Base-by-base conservation (phyloP, 1,140 invertebrate species). In the Hycleus cichorii region DNA sequence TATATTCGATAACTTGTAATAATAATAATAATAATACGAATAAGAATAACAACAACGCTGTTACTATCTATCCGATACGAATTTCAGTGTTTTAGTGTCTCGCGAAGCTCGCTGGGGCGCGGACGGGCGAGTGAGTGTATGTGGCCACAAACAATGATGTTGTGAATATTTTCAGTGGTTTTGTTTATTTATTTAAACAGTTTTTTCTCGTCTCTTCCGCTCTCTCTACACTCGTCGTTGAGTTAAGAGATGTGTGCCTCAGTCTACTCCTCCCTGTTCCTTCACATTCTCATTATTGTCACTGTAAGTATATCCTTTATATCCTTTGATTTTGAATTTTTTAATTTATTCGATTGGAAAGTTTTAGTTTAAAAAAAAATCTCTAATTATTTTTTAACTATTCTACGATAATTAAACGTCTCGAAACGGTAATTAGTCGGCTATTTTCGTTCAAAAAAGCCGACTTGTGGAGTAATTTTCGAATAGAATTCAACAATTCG, bases 111-210 rank as follows among this genome's bases (percentile, higher is more conserved):
- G 56, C 46, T 58, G 50, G 47, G 60, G 47, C 55, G 60, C 60
- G 60, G 60, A 59, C 57, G 57, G 56, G 60, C 48, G 60, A 62
- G 60, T 62, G 60, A 58, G 60, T 57, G 59, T 32, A 48, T 26
- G 60, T 55, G 49, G 60, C 52, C 32, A 32, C 32, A 32, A 32
- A 32, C 7, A 32, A 55, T 55, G 56, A 62, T 62, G 60, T 58
- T 62, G 60, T 62, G 60, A 62, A 58, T 49, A 45, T 32, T 7
- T 4, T 32, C 4, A 32, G 32, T 32, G 7, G 0, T 32, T 32
- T 32, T 32, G 32, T 32, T 32, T 32, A 7, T 32, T 18, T 18
- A 18, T 18, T 18, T 18, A 18, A 32, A 7, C 32, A 32, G 7
- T 32, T 32, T 32, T 32, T 32, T 32, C 32, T 32, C 32, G 18